phyloP scores from a whole-genome alignment of 1,140 invertebrate species.

The Oryctes rhinoceros region DNA sequence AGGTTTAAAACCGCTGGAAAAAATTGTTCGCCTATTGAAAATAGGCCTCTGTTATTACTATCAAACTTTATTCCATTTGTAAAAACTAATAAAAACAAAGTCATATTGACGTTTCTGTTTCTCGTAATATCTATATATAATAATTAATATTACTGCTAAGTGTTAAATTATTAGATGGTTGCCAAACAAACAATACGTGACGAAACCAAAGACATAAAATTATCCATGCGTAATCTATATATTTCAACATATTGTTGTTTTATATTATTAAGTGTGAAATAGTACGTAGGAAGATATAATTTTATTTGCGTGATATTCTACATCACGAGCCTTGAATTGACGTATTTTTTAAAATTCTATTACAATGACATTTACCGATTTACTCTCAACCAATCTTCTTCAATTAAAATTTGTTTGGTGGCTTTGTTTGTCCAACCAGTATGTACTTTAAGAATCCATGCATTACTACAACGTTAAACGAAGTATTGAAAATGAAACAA shows the following conservation, averaged over 20 bases:
- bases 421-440: too few species aligned
- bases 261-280: constrained; percentile 1
- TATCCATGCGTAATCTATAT: neutral
- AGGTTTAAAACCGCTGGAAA: constrained; percentile 20
- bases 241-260: constrained; percentile 2
- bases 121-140: constrained; percentile 5
- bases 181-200: constrained; percentile 7
- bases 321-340: neutral
- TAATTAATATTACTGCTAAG: constrained; percentile 16
- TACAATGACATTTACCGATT: neutral
- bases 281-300: neutral
- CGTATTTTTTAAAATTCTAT: neutral
- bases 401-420: too few species aligned
- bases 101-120: neutral
- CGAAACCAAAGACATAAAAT: constrained; percentile 27
- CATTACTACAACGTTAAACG: neutral
- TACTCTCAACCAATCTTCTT: neutral
- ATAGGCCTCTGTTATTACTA: constrained; percentile 20
- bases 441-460: too few species aligned
- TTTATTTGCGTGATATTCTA: neutral
- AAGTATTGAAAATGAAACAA: constrained; percentile 34
- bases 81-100: neutral
- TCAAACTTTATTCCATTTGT: constrained; percentile 28
- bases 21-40: constrained; percentile 26
- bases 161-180: constrained; percentile 30